A percentile compares a stretch with the other conserved stretches of the same genome.
phyloP scores from a whole-genome alignment of 2,888 invertebrate genomes.

The Amaurobius ferox region DNA sequence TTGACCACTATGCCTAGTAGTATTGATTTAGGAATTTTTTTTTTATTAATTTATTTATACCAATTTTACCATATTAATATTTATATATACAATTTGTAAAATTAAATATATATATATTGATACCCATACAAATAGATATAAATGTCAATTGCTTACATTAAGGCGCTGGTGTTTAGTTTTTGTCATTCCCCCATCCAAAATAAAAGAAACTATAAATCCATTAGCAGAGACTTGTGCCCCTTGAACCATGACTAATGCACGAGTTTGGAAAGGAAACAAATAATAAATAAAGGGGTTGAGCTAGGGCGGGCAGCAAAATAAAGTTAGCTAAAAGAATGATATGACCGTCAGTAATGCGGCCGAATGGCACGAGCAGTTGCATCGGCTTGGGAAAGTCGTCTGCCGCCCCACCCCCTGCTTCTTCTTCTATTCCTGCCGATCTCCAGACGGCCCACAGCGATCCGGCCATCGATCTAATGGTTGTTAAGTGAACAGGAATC shows the following conservation, averaged over 20 bases:
- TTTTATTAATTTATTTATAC: too few species aligned
- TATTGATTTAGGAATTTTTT: too few species aligned
- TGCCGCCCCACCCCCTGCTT: neutral
- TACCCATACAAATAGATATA: too few species aligned
- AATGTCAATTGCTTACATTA: neutral
- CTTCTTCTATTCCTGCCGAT: too few species aligned
- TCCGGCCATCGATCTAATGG: constrained; percentile 12
- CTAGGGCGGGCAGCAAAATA: constrained; percentile 58
- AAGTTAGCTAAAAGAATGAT: constrained; percentile 71
- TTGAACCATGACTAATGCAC: constrained; percentile 69
- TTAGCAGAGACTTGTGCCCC: constrained; percentile 53
- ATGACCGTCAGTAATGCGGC: constrained; percentile 66
- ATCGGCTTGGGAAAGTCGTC: constrained; percentile 22
- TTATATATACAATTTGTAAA: too few species aligned
- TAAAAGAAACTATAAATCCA: constrained; percentile 47
- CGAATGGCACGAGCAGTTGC: constrained; percentile 52
- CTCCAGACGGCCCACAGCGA: neutral
- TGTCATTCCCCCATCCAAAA: constrained; percentile 4
- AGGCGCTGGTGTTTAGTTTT: neutral
- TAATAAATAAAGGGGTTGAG: constrained; percentile 67
- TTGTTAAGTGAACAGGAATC: constrained; percentile 16
- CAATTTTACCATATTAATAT: too few species aligned
- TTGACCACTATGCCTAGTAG: too few species aligned
- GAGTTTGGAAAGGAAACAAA: constrained; percentile 67
- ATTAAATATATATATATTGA: too few species aligned